phyloP scores from a whole-genome alignment of 1,140 invertebrate genomes.

The Ooceraea biroi region DNA sequence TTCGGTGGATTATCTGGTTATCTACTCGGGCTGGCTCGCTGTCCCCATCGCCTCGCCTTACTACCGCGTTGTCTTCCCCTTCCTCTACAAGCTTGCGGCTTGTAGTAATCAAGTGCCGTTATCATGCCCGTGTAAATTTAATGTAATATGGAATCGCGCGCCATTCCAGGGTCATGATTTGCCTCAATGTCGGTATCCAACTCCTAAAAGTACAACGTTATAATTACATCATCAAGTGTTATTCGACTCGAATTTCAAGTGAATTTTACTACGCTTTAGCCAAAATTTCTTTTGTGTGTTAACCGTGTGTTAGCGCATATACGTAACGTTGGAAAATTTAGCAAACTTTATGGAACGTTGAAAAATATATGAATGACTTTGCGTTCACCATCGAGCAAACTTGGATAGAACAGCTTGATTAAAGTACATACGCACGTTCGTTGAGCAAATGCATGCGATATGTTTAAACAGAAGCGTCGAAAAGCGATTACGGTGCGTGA shows the following conservation, averaged over 20 bases:
- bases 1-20: conserved; percentile 75
- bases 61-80: not conserved
- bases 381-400: not conserved
- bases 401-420: not conserved
- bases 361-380: not conserved
- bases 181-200: not conserved
- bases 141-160: not conserved
- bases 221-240: too few relatives aligned
- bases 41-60: not conserved
- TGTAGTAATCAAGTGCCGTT: conserved; percentile 41
- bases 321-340: not conserved
- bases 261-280: too few relatives aligned
- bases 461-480: conserved; percentile 10
- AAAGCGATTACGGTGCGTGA: conserved; percentile 32
- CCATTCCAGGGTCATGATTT: not conserved
- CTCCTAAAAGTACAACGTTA: too few relatives aligned
- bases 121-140: conserved; percentile 18
- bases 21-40: conserved; percentile 63
- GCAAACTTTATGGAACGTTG: not conserved
- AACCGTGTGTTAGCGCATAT: too few relatives aligned
- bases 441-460: not conserved
- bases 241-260: too few relatives aligned
- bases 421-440: conserved; percentile 35
- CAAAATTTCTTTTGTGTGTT: too few relatives aligned
- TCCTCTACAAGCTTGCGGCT: not conserved